phyloP scores from a whole-genome alignment of 2,888 invertebrate species.

The Falcaria lacertinaria region DNA sequence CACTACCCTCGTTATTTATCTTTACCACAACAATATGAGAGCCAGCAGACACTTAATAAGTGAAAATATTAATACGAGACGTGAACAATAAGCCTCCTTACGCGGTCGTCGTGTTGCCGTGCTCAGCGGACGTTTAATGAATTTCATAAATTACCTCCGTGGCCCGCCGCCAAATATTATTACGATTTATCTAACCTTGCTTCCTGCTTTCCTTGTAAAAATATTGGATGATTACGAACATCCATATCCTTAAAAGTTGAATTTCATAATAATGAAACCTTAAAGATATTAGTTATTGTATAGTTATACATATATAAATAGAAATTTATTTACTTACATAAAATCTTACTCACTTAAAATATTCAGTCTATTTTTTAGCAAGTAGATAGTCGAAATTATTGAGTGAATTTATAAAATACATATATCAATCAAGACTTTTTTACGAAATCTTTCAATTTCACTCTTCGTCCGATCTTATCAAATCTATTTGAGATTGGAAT shows the following conservation, averaged over 20 bases:
- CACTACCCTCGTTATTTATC: neutral
- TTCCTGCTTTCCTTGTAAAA: slow-evolving; percentile 12
- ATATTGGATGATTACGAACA: neutral
- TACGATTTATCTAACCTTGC: slow-evolving; percentile 24
- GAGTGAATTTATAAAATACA: no score
- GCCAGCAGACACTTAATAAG: slow-evolving; percentile 1
- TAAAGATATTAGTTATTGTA: no score
- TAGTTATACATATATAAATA: no score
- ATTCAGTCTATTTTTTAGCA: no score
- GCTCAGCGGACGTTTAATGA: slow-evolving; percentile 22
- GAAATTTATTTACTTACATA: no score
- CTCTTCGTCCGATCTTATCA: no score
- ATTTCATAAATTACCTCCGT: slow-evolving; percentile 36
- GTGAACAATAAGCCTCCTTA: slow-evolving; percentile 18
- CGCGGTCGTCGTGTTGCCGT: slow-evolving; percentile 17
- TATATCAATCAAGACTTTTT: no score
- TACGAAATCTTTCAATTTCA: no score
- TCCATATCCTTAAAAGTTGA: neutral
- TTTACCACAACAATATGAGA: neutral
- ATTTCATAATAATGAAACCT: slow-evolving; percentile 12
- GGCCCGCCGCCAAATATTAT: slow-evolving; percentile 20
- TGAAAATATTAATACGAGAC: slow-evolving; percentile 21
- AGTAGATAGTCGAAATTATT: no score
- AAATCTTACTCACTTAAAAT: no score
- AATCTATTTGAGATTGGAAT: no score